phyloP scores from a whole-genome alignment of 2,797 vertebrate genomes.

The Psittacula derbiana region DNA sequence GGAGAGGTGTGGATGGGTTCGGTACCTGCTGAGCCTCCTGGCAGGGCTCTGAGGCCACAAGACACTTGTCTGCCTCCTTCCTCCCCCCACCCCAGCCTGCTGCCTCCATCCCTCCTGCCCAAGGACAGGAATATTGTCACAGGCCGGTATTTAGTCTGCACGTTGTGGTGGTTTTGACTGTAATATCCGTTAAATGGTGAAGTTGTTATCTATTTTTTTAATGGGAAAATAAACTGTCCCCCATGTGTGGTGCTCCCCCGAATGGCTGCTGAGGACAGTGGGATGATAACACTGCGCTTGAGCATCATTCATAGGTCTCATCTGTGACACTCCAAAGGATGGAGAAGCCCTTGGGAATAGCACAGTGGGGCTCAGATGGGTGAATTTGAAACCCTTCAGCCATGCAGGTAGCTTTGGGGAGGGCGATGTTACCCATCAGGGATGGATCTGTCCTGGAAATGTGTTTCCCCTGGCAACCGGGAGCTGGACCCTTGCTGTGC shows the following conservation, averaged over 20 bases:
- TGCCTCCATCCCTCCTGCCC: background rate
- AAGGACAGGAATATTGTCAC: background rate
- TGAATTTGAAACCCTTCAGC: background rate
- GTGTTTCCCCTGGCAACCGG: accelerated
- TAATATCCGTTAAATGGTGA: constrained; percentile 26
- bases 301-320: accelerated
- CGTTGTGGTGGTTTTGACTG: constrained; percentile 41
- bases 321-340: background rate
- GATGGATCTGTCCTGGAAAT: background rate
- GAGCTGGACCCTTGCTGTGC: background rate
- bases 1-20: background rate
- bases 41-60: background rate
- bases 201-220: constrained; percentile 57
- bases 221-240: constrained; percentile 56
- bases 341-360: background rate
- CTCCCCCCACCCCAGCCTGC: background rate
- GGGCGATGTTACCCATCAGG: background rate
- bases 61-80: background rate
- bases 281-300: background rate
- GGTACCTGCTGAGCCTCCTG: background rate
- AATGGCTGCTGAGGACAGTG: background rate
- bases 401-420: accelerated
- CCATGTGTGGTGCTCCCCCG: background rate
- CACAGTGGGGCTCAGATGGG: background rate
- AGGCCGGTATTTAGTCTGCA: background rate